Evolutionary conservation across 1,140 invertebrate genomes (phyloP), one percentile per base, ranked within the genome.

Genomic region (Anagrus nilaparvatae): DNA sequence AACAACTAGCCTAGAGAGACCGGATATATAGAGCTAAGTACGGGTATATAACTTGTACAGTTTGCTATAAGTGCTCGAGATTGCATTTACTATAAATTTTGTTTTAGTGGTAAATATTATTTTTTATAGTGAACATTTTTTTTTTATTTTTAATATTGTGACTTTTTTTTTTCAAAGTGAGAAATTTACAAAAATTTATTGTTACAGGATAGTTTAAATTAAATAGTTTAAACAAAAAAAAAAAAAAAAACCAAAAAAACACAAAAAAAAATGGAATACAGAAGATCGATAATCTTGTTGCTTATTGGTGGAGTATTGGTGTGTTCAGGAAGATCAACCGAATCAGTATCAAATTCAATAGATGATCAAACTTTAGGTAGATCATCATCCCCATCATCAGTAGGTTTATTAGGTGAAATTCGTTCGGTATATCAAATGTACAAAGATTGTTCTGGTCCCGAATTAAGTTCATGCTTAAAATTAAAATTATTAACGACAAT

Each of bases 401-500:
- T 53, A 52, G 56, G 66, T 50, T 40, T 73, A 28, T 61, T 75
- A 20, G 63, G 67, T 9, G 76, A 78, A 29, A 50, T 77, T 1
- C 65, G 68, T 20, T 70, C 69, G 43, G 59, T 75, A 33, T 76
- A 74, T 45, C 72, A 75, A 56, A 65, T 80, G 43, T 86, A 85
- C 61, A 82, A 81, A 57, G 81, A 86, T 46, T 87, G 84, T 63
- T 71, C 78, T 18, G 75, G 71, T 4, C 65, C 73, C 19, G 81
- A 84, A 35, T 54, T 85, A 12, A 75, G 76, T 33, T 75, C 79
- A 16, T 88, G 84, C 49, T 62, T 88, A 4, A 87, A 87, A 58
- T 56, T 84, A 25, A 87, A 86, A 55, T 59, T 87, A 17, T 64
- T 84, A 1, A 74, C 78, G 2, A 77, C 81, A 3, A 65, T 88